A percentile compares a stretch with the other conserved stretches of the same genome.
These are phyloP conservation scores for Triplophysa dalaica DNA, from an alignment of 2,113 vertebrate genomes.

Conservation along the genomic window DNA sequence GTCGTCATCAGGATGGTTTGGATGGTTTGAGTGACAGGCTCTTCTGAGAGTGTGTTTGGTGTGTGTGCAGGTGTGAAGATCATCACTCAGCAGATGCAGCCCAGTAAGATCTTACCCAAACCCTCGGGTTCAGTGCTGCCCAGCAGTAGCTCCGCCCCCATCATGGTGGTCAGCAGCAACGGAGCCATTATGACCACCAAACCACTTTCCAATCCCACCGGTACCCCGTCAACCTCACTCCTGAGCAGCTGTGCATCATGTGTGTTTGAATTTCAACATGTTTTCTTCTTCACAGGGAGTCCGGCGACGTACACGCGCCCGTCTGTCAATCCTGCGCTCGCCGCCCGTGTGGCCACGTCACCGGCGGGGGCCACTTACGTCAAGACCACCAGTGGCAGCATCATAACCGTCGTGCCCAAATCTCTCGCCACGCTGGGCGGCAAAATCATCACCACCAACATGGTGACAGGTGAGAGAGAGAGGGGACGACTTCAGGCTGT, in stretches of 20 bases:
- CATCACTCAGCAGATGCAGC: slow-evolving; percentile 98
- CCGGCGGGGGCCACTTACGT: slow-evolving; percentile 90
- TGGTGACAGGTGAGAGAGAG: slow-evolving; percentile 85
- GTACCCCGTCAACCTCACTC: slow-evolving; percentile 64
- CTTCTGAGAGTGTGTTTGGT: not conserved
- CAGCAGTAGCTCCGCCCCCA: slow-evolving; percentile 91
- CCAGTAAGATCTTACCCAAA: slow-evolving; percentile 98
- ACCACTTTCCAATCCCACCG: slow-evolving; percentile 91
- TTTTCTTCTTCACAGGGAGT: slow-evolving; percentile 67
- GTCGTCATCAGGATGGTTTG: not conserved
- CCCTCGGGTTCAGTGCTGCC: slow-evolving; percentile 88
- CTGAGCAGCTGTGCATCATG: not conserved
- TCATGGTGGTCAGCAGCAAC: slow-evolving; percentile 99
- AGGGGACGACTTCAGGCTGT: not conserved
- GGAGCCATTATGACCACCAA: slow-evolving; percentile 98
- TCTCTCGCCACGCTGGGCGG: slow-evolving; percentile 92
- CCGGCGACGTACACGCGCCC: slow-evolving; percentile 90
- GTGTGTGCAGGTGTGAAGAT: slow-evolving; percentile 89
- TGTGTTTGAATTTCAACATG: not conserved
- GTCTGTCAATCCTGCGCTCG: slow-evolving; percentile 82
- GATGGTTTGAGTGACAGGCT: no score
- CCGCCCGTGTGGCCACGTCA: slow-evolving; percentile 84
- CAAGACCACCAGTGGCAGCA: slow-evolving; percentile 97
- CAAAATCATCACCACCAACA: slow-evolving; percentile 97
- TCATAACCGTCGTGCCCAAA: slow-evolving; percentile 97